These are phyloP conservation scores for Thamnophis sirtalis DNA, from an alignment of 2,113 vertebrate species.

Conservation along the genomic window DNA sequence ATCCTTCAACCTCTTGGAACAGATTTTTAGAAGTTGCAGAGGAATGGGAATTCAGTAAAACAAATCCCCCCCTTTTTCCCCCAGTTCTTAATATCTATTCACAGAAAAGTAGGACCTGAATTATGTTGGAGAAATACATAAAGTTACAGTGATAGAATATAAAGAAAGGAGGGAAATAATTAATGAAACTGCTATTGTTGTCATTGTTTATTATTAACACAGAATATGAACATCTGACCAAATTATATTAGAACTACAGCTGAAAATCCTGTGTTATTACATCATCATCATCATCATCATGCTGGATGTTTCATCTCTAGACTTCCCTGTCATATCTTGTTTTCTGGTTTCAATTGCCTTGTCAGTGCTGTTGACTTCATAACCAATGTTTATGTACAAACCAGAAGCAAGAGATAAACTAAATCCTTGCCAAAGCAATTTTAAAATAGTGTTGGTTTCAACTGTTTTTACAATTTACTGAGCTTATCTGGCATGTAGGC, in stretches of 20 bases:
- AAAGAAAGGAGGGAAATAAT: constrained; percentile 15
- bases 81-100: background rate
- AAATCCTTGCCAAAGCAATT: constrained; percentile 40
- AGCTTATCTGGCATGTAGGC: constrained; percentile 21
- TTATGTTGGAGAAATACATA: background rate
- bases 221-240: background rate
- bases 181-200: background rate
- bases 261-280: background rate
- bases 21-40: background rate
- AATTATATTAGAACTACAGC: background rate
- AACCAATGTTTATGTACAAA: constrained; percentile 6
- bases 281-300: constrained; percentile 1
- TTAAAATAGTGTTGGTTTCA: constrained; percentile 35
- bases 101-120: background rate
- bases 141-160: background rate
- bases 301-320: constrained; percentile 7
- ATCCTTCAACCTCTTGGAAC: background rate
- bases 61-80: background rate
- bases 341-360: constrained; percentile 39
- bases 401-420: constrained; percentile 32
- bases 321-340: background rate
- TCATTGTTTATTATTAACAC: background rate
- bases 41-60: background rate
- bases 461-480: constrained; percentile 37
- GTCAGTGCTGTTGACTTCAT: constrained; percentile 29